Conservation (phyloP, 1,140 invertebrate species). For the Zaprionus inermis region DNA sequence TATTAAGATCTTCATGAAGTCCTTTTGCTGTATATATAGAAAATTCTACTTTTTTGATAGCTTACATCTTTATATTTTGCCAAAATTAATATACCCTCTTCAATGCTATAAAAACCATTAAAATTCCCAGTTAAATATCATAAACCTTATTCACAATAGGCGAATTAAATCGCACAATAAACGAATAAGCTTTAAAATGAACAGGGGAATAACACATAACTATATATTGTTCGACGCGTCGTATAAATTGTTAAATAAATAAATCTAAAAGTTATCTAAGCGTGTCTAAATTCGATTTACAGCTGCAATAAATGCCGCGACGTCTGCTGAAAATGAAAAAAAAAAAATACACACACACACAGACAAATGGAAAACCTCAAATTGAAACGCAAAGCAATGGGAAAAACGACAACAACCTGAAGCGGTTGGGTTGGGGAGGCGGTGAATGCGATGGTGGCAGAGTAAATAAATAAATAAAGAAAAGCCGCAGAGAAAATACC, state of each 20-base stretch:
- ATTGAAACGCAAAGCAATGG: constrained; percentile 30
- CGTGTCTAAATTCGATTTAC: constrained; percentile 73
- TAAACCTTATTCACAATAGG: neutral
- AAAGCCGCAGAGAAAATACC: neutral
- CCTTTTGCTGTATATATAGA: too few species aligned
- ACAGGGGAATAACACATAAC: constrained; percentile 19
- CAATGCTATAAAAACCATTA: neutral
- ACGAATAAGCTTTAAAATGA: constrained; percentile 35
- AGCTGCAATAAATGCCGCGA: constrained; percentile 50
- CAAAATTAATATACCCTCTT: too few species aligned
- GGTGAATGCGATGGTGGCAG: constrained; percentile 3
- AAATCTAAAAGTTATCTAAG: constrained; percentile 75
- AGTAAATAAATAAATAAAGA: neutral
- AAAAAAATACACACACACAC: constrained; percentile 9
- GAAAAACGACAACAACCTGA: constrained; percentile 24
- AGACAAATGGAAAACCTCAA: constrained; percentile 28
- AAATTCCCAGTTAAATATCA: neutral
- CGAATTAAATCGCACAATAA: constrained; percentile 3
- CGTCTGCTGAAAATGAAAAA: constrained; percentile 14
- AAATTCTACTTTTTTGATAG: too few species aligned
- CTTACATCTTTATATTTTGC: too few species aligned
- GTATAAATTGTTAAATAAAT: constrained; percentile 68
- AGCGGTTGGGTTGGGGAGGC: neutral
- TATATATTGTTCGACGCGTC: constrained; percentile 60
- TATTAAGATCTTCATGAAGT: too few species aligned